Evolutionary conservation across 1,140 invertebrate genomes (phyloP).

Genomic region (Drosophila equinoxialis): DNA sequence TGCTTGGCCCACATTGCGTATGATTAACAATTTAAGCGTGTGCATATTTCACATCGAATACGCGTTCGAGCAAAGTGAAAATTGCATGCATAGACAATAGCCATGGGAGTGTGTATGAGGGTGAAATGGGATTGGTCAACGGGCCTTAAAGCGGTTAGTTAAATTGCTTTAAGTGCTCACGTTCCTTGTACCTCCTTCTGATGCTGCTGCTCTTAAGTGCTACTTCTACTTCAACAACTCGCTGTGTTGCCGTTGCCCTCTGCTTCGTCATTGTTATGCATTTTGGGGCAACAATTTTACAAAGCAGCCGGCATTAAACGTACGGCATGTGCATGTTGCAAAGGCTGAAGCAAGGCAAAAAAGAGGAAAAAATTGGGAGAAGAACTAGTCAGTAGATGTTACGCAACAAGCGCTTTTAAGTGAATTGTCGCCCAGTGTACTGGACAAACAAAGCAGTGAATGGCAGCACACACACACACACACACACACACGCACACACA

Average conservation of each 20-base stretch:
- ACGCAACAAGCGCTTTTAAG: constrained; percentile 51
- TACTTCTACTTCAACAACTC: background rate
- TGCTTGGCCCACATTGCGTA: constrained; percentile 63
- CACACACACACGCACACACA: background rate
- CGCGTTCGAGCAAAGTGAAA: constrained; percentile 51
- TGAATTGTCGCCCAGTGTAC: constrained; percentile 61
- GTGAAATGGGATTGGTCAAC: background rate
- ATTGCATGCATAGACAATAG: constrained; percentile 57
- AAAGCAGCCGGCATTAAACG: constrained; percentile 43
- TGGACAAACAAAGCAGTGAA: constrained; percentile 54
- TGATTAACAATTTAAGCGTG: constrained; percentile 73
- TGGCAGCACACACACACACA: constrained; percentile 11
- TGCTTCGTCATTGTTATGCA: constrained; percentile 18
- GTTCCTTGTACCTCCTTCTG: background rate
- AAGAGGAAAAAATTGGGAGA: constrained; percentile 6
- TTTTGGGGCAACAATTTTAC: constrained; percentile 36
- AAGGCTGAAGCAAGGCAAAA: constrained; percentile 20
- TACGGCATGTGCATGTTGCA: constrained; percentile 36
- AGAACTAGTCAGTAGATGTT: constrained; percentile 2
- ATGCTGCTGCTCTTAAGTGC: constrained; percentile 3
- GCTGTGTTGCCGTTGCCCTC: background rate
- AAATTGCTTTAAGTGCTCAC: constrained; percentile 29
- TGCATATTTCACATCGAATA: constrained; percentile 62
- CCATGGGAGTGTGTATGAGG: background rate
- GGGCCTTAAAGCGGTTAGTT: constrained; percentile 31